phyloP scores from a whole-genome alignment of 2,797 vertebrate species.

The Dermochelys coriacea region DNA sequence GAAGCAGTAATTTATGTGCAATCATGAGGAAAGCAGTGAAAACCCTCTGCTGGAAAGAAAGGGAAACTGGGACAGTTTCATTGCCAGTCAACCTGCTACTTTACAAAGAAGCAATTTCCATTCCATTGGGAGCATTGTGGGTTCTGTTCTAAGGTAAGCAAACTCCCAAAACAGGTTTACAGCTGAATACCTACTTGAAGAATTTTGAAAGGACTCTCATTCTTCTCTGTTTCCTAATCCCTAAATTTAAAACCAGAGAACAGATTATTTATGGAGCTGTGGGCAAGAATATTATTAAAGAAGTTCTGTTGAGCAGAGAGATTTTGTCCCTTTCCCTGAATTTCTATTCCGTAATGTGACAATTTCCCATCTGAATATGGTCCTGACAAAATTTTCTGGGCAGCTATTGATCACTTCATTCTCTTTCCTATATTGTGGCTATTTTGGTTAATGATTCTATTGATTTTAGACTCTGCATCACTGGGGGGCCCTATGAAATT shows the following conservation, averaged over 20 bases:
- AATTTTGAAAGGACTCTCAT: conserved; percentile 17
- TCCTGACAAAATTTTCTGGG: neutral
- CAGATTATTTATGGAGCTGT: neutral
- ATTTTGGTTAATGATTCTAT: conserved; percentile 3
- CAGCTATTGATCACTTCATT: neutral
- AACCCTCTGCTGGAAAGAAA: conserved; percentile 57
- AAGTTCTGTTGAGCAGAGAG: neutral
- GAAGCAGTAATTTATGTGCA: conserved; percentile 68
- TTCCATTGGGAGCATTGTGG: conserved; percentile 37
- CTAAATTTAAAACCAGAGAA: conserved; percentile 44
- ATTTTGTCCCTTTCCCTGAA: neutral
- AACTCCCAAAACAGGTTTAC: conserved; percentile 28
- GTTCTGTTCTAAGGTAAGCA: conserved; percentile 49
- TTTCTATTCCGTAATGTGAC: neutral
- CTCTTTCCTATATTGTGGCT: neutral
- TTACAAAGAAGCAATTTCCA: conserved; percentile 43
- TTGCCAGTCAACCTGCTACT: conserved; percentile 40
- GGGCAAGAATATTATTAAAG: neutral
- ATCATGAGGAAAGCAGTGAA: conserved; percentile 70
- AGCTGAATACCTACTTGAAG: conserved; percentile 37
- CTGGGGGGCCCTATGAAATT: neutral
- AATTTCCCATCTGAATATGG: conserved; percentile 4
- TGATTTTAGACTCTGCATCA: neutral
- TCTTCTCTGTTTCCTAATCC: conserved; percentile 24
- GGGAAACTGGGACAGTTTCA: conserved; percentile 52